These are phyloP conservation scores for Eudasyphora cyanicolor DNA, from an alignment of 2,888 invertebrate genomes.

Conservation along the genomic window DNA sequence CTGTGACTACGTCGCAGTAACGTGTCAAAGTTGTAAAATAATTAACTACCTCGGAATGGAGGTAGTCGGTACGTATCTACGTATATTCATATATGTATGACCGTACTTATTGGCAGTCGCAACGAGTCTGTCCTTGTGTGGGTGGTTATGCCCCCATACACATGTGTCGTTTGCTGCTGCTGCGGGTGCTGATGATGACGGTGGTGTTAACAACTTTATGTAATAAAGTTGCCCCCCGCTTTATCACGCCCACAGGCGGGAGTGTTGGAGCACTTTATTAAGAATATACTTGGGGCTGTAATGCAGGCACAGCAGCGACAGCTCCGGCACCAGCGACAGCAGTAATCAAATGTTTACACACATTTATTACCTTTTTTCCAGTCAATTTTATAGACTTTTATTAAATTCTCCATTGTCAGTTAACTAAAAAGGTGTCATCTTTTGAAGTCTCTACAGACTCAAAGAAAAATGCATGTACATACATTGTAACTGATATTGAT, in stretches of 20 bases:
- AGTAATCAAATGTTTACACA: neutral
- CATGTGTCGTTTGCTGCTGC: no score
- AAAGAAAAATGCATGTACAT: neutral
- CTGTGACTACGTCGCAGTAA: neutral
- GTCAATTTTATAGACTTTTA: constrained; percentile 11
- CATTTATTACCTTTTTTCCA: neutral
- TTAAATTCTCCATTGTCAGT: constrained; percentile 6
- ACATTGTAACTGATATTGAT: neutral
- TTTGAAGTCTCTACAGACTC: neutral
- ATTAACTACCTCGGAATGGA: neutral
- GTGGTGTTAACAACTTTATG: neutral
- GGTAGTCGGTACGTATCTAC: neutral
- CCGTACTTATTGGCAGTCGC: neutral
- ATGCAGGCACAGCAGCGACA: neutral
- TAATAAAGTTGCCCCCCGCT: neutral
- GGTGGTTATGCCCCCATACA: no score
- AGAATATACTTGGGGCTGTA: neutral
- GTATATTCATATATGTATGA: neutral
- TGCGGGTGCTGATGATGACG: neutral
- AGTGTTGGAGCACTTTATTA: neutral
- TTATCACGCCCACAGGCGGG: neutral
- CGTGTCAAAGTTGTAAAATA: constrained; percentile 6
- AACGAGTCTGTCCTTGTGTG: no score
- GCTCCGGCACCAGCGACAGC: neutral
- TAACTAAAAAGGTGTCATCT: neutral